phyloP scores from a whole-genome alignment of 2,797 vertebrate genomes.

The Pseudomugil gertrudae region DNA sequence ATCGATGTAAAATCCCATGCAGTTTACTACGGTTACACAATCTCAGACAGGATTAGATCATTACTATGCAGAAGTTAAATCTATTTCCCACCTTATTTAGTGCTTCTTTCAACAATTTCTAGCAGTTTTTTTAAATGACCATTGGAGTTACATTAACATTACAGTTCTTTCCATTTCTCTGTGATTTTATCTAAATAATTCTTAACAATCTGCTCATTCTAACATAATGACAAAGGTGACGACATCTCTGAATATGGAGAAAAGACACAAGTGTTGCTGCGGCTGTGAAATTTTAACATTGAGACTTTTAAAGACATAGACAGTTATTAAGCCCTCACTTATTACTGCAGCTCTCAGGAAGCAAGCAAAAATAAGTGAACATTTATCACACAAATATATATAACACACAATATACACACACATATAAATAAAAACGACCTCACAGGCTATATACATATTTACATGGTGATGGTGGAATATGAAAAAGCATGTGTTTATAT shows the following conservation, averaged over 20 bases:
- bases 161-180: background rate
- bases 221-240: background rate
- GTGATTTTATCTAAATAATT: background rate
- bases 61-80: background rate
- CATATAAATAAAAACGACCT: too few relatives aligned
- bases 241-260: background rate
- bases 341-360: too few relatives aligned
- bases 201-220: background rate
- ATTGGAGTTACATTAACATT: background rate
- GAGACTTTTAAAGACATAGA: too few relatives aligned
- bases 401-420: too few relatives aligned
- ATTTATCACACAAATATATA: too few relatives aligned
- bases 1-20: background rate
- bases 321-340: too few relatives aligned
- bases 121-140: background rate
- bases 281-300: background rate
- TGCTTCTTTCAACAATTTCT: slow-evolving; percentile 1
- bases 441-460: too few relatives aligned
- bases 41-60: background rate
- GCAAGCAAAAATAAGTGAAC: too few relatives aligned
- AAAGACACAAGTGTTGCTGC: background rate
- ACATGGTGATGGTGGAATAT: too few relatives aligned
- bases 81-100: background rate
- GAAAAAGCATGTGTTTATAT: background rate
- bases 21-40: background rate